phyloP scores from a whole-genome alignment of 2,888 invertebrate species.

The Chloroclystis v-ata region DNA sequence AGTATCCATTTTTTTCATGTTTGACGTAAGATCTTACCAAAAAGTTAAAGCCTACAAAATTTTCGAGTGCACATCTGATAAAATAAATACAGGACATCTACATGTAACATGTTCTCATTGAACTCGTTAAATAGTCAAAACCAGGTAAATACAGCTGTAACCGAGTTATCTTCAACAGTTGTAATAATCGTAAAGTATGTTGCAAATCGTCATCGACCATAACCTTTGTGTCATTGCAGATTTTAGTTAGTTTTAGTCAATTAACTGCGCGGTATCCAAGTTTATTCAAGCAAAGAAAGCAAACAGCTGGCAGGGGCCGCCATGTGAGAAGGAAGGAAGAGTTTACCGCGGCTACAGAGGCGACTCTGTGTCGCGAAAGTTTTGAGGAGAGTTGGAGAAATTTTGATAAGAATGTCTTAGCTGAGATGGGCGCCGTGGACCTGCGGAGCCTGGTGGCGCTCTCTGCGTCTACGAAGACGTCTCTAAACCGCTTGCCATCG shows the following conservation, averaged over 20 bases:
- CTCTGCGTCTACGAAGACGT: constrained; percentile 34
- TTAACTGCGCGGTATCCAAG: constrained; percentile 66
- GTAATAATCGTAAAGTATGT: constrained; percentile 10
- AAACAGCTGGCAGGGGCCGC: constrained; percentile 50
- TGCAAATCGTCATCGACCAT: constrained; percentile 52
- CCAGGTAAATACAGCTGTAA: constrained; percentile 51
- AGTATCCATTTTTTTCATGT: constrained; percentile 32
- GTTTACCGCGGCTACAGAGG: constrained; percentile 40
- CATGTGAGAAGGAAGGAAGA: constrained; percentile 58
- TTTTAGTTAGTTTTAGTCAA: constrained; percentile 74
- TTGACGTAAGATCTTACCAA: constrained; percentile 56
- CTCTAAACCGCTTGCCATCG: constrained; percentile 33
- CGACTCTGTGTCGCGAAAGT: constrained; percentile 62
- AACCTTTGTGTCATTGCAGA: constrained; percentile 69
- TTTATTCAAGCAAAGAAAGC: constrained; percentile 66
- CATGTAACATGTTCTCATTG: constrained; percentile 79
- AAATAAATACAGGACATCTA: constrained; percentile 61
- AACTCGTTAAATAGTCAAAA: constrained; percentile 75
- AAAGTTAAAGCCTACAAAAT: constrained; percentile 63
- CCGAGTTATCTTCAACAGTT: background rate
- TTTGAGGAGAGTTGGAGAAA: constrained; percentile 59
- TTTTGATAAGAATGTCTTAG: constrained; percentile 65
- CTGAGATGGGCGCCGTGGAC: constrained; percentile 58
- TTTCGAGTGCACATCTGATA: constrained; percentile 72
- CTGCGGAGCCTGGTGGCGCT: constrained; percentile 45